Percentiles rank a stretch among this genome's conserved stretches.
Conservation (phyloP, 35 echinoderm and acorn worm genomes). For the Stichopus chloronotus region DNA sequence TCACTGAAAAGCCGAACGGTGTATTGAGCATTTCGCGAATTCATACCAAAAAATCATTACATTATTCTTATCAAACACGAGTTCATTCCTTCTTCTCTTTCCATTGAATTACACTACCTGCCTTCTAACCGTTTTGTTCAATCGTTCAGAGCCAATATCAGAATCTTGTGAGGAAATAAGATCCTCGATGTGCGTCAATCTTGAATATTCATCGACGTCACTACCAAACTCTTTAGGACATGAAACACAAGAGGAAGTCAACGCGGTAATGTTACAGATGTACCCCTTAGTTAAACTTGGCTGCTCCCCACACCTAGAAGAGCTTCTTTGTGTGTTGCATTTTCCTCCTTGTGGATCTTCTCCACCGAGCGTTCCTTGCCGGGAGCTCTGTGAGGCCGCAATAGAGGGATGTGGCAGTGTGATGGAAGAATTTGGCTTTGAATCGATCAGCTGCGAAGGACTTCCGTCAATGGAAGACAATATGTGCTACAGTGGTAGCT, state of each 20-base stretch:
- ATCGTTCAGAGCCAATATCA: background rate
- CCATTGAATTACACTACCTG: background rate
- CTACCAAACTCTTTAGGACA: constrained; percentile 49
- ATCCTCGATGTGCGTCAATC: background rate
- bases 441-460: background rate
- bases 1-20: too few species aligned
- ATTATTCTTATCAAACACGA: too few species aligned
- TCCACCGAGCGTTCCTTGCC: background rate
- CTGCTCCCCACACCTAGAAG: constrained; percentile 65
- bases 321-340: constrained; percentile 73
- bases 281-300: constrained; percentile 62
- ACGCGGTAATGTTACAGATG: constrained; percentile 69
- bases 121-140: background rate
- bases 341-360: constrained; percentile 48
- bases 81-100: background rate
- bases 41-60: too few species aligned
- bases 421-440: constrained; percentile 5
- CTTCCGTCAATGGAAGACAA: background rate
- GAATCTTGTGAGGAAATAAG: background rate
- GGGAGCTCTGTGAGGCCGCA: constrained; percentile 23
- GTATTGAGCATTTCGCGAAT: too few species aligned
- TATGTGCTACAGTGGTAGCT: background rate
- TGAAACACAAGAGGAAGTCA: constrained; percentile 6
- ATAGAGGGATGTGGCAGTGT: background rate
- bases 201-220: background rate